Conservation (phyloP, 2,797 vertebrate genomes). For the Rallus crepitans region DNA sequence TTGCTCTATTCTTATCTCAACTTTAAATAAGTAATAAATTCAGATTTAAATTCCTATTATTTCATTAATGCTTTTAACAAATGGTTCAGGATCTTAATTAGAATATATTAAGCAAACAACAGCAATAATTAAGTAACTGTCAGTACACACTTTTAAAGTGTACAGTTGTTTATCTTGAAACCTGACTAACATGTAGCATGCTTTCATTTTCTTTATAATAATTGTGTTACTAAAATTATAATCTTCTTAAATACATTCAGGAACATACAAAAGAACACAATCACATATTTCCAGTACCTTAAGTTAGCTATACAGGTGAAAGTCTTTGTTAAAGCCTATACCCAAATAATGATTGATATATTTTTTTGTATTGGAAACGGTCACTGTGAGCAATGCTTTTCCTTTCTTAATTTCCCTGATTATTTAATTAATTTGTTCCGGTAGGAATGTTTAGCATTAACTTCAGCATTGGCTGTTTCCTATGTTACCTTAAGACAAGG, state of each 20-base stretch:
- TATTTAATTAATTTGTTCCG: not conserved
- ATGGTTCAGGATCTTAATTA: not conserved
- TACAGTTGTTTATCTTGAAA: not conserved
- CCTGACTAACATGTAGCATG: not conserved
- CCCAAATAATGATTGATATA: not conserved
- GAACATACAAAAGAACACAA: not conserved
- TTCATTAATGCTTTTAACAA: slow-evolving; percentile 4
- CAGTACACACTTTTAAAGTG: not conserved
- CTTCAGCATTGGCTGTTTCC: not conserved
- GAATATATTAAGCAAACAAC: not conserved
- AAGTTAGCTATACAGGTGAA: not conserved
- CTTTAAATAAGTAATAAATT: slow-evolving; percentile 21
- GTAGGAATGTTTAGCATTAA: not conserved
- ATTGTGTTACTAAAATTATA: not conserved
- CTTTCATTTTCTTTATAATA: not conserved
- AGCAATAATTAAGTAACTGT: not conserved
- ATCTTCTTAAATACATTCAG: not conserved
- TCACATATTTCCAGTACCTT: not conserved
- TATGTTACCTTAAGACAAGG: not conserved
- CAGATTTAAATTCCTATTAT: slow-evolving; percentile 3
- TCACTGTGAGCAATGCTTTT: not conserved
- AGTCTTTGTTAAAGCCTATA: not conserved
- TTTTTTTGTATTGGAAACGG: not conserved
- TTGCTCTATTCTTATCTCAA: not conserved
- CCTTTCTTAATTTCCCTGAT: not conserved